These are phyloP conservation scores for Neoitamus cyanurus DNA, from an alignment of 2,888 invertebrate genomes.

Conservation along the genomic window DNA sequence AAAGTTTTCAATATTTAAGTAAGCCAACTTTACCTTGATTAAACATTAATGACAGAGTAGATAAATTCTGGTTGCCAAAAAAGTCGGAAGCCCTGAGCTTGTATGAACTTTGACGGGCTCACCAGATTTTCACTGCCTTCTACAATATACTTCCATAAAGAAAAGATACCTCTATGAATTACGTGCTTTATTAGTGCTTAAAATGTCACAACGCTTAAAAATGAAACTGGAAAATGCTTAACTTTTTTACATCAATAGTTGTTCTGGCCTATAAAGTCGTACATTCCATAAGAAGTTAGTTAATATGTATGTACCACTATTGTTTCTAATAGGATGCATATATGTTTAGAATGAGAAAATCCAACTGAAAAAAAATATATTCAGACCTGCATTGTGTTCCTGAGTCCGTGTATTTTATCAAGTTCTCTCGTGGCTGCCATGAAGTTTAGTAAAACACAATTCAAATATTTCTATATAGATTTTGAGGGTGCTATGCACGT, in stretches of 20 bases:
- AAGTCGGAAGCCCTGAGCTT: no score
- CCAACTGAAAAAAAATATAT: background rate
- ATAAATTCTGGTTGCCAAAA: no score
- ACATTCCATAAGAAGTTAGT: background rate
- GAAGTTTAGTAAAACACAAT: constrained; percentile 32
- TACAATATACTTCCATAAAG: background rate
- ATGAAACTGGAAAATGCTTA: constrained; percentile 13
- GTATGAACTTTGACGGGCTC: background rate
- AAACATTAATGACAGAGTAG: no score
- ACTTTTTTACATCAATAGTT: constrained; percentile 18
- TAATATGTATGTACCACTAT: background rate
- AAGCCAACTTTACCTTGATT: no score
- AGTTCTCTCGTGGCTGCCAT: background rate
- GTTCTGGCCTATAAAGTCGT: background rate
- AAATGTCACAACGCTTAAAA: constrained; percentile 40
- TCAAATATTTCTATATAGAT: background rate
- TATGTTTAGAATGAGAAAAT: background rate
- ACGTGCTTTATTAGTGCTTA: constrained; percentile 39
- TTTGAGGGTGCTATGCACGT: background rate
- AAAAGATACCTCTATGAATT: constrained; percentile 7
- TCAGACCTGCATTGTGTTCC: background rate
- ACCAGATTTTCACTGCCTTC: background rate
- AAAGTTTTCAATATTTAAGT: no score
- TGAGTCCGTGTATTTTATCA: background rate
- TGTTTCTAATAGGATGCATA: background rate